Evolutionary conservation across 1,140 invertebrate species (phyloP), one percentile per base, ranked within the genome.

Genomic region (Nasonia giraulti): DNA sequence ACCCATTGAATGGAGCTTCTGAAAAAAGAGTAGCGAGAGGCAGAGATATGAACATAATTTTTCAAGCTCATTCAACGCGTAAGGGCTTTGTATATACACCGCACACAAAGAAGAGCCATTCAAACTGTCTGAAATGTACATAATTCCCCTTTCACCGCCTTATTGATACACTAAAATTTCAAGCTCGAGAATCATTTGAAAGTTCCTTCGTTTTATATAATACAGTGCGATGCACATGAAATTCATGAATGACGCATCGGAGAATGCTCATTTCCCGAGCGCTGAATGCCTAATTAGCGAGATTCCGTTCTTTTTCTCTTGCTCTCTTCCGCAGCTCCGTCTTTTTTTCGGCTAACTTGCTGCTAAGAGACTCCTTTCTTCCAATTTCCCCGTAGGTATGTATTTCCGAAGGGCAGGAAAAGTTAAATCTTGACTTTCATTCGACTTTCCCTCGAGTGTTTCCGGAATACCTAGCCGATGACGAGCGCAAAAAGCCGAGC

Each of bases 201-300:
- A 76, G 33, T 68, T 83, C 17, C 23, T 77, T 31, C 82, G 27
- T 27, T 47, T 69, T 20, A 83, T 47, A 73, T 73, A 50, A 50
- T 17, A 50, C 23, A 71, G 23, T 27, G 69, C 23, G 33, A 11
- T 33, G 27, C 11, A 31, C 69, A 71, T 12, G 69, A 11, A 12
- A 78, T 71, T 83, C 75, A 83, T 20, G 75, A 78, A 76, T 40
- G 62, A 69, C 17, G 55, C 7, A 62, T 62, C 17, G 20, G 17
- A 20, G 7, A 62, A 62, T 62, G 5, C 55, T 62, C 55, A 80
- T 37, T 76, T 82, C 73, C 47, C 12, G 55, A 78, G 14, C 8
- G 40, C 20, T 33, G 85, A 85, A 84, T 87, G 86, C 85, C 86
- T 88, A 89, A 89, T 89, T 89, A 89, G 76, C 23, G 31, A 78